Conservation (phyloP, 2,797 vertebrate species). For the Schizothorax lantsangensis region DNA sequence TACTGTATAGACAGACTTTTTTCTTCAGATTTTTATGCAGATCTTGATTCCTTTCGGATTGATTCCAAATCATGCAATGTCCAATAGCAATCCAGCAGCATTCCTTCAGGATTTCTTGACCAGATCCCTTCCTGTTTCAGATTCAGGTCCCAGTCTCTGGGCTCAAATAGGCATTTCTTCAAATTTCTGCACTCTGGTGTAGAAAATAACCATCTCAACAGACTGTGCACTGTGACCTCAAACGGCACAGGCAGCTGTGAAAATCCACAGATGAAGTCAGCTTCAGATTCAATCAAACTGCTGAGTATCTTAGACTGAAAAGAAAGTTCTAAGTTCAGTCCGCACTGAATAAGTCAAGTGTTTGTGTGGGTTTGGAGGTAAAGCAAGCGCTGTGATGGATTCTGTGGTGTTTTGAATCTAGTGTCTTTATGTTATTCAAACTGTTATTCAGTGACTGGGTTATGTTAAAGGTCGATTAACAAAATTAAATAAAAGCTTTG, state of each 20-base stretch:
- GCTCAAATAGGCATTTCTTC: conserved; percentile 1
- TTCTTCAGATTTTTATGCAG: background rate
- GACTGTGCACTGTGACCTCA: background rate
- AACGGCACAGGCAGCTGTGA: background rate
- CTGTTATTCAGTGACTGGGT: background rate
- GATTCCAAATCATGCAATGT: background rate
- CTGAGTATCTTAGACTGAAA: background rate
- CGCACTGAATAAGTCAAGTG: background rate
- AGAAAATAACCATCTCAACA: background rate
- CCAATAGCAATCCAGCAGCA: background rate
- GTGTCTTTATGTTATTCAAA: background rate
- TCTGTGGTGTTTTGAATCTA: background rate
- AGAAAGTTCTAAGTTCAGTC: conserved; percentile 1
- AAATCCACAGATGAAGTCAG: conserved; percentile 14
- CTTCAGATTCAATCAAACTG: conserved; percentile 23
- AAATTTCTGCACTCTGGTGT: background rate
- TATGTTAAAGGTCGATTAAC: background rate
- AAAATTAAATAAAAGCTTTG: background rate
- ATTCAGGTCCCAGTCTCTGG: conserved; percentile 3
- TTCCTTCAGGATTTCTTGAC: background rate
- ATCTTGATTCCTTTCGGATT: background rate
- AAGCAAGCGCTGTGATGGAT: background rate
- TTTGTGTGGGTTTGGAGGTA: conserved; percentile 5
- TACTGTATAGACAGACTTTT: background rate
- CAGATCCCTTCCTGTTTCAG: background rate